Conservation (phyloP, 2,888 invertebrate species). For the Temnothorax rugatulus region DNA sequence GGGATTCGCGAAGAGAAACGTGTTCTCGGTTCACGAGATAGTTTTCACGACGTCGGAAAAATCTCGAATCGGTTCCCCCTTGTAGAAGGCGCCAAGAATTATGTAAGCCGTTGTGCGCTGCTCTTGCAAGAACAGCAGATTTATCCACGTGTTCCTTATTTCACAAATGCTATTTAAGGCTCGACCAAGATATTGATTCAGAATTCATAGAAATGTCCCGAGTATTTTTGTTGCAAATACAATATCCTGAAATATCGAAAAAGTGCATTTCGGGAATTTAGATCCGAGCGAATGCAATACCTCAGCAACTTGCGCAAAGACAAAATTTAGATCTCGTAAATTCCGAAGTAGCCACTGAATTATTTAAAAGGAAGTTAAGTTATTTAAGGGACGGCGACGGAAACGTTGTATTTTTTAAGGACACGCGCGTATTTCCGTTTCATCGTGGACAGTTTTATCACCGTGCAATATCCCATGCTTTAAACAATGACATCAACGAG, state of each 20-base stretch:
- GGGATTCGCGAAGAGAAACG: conserved; percentile 52
- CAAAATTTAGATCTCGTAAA: conserved; percentile 11
- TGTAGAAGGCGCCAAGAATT: conserved; percentile 17
- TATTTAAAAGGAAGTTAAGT: background rate
- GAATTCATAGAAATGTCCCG: background rate
- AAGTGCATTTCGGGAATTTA: background rate
- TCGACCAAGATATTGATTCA: conserved; percentile 23
- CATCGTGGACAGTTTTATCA: conserved; percentile 38
- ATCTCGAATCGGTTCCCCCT: conserved; percentile 25
- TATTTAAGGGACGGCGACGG: background rate
- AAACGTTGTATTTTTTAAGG: conserved; percentile 8
- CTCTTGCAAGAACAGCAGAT: conserved; percentile 20
- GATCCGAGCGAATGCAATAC: background rate
- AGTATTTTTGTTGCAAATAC: conserved; percentile 1
- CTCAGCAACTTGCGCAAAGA: background rate
- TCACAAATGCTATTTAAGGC: conserved; percentile 5
- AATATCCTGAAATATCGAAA: background rate
- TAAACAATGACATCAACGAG: conserved; percentile 64
- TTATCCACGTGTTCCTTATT: background rate
- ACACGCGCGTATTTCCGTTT: conserved; percentile 1
- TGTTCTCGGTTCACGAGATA: conserved; percentile 61
- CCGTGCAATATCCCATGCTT: conserved; percentile 55
- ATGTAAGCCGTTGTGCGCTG: conserved; percentile 5
- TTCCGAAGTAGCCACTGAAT: background rate
- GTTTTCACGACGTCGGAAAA: conserved; percentile 71